Base-by-base conservation (phyloP, 2,888 invertebrate genomes). In the Pristionchus arcanus region DNA sequence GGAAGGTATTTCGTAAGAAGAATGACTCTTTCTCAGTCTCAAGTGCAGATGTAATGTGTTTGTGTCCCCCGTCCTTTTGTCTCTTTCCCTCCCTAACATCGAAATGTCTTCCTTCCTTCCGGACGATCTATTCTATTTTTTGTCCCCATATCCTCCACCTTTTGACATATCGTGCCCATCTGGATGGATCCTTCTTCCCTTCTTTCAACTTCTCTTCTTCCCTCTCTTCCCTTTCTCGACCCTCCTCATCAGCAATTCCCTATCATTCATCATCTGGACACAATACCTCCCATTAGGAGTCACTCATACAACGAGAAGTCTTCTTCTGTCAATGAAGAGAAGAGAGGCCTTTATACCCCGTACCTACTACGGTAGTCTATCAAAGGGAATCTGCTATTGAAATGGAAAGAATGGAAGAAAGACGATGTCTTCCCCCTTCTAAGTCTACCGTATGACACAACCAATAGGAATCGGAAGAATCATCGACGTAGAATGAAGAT, bases 211-310 rank as follows among this genome's bases (percentile, higher is more conserved):
- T 49, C n/a, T 55, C 63, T 68, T 25, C 66, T 86, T 16, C 42
- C 59, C 63, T 42, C n/a, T 86, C 55, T 85, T 59, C 85, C 53
- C 31, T 31, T 59, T 53, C 85, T n/a, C 37, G 55, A 63, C 49
- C 42, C 68, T 28, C 49, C 66, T 59, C 87, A 87, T 87, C 87
- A 87, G 87, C 68, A 68, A 87, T 87, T 87, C 87, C 5, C 66
- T 87, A 87, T 87, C 87, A 87, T 87, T 87, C 87, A 87, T 87
- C 87, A 87, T 87, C 87, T 49, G 11, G 15, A 16, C 68, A 87
- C 87, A 87, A 87, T 87, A 68, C 66, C 66, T 68, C 49, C 87
- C 53, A 87, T 87, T 87, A 87, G 74, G 34, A 88, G 87, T 53
- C 87, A 87, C 77, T 77, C 77, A 77, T 42, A 77, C 77, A 77